Evolutionary conservation across 2,797 vertebrate species (phyloP), one percentile per base, ranked within the genome.

Genomic region (Neolamprologus multifasciatus): DNA sequence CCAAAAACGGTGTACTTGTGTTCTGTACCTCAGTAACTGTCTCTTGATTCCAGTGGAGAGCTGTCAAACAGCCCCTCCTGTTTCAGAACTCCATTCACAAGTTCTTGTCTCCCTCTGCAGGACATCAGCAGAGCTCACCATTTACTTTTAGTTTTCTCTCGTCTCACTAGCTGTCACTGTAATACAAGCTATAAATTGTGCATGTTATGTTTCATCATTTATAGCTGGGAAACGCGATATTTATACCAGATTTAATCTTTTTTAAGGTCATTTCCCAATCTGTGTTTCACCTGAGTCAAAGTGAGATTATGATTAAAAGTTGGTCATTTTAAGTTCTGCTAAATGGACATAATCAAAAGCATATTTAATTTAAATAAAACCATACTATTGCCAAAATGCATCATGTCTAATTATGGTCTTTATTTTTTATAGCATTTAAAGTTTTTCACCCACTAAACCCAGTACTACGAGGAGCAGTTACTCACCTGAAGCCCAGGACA

Each of bases 81-180:
- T 29, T 38, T 8, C 64, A 36, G 31, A n/a, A 2, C 31, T 8
- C 11, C 67, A 87, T 79, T 23, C 52, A 57, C 6, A 5, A 11
- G 83, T 59, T n/a, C 9, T 29, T 93, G 89, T 90, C 94, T 89
- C 95, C 96, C 94, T 89, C 96, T 96, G 90, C 89, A 90, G 95
- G 92, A 7, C 52, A 12, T 11, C 16, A 36, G 69, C 67, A 26
- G 85, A 87, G 23, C 78, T 77, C 38, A 17, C 8, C 11, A 0
- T 51, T 57, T 2, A 10, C 26, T 6, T 55, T 19, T 7, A 78
- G 4, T 85, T 64, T 74, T 52, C 78, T 77, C 9, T 17, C 5
- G 5, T 29, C 43, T 79, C 91, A 79, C 85, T 83, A 91, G 88
- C 51, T 81, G 90, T 79, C 87, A 79, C 85, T 89, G 1, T 86